Evolutionary conservation across 2,113 vertebrate genomes (phyloP), one percentile per base, ranked within the genome.

Genomic region (Misgurnus anguillicaudatus): DNA sequence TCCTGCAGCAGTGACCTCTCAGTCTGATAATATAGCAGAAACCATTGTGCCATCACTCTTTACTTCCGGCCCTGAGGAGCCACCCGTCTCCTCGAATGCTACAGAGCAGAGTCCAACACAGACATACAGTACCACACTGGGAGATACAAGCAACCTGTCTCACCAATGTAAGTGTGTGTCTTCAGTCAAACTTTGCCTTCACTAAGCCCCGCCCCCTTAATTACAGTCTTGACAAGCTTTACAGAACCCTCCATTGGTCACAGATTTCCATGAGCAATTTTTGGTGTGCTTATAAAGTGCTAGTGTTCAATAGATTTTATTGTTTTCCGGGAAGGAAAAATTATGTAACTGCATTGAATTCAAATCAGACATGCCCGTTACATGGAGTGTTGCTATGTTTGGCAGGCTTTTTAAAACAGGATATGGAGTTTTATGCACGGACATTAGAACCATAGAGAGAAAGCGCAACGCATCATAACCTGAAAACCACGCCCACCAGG

Each of bases 101-200:
- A 87, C 82, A 17, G 83, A 16, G 75, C 89, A 62, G 75, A 87
- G 79, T 87, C 88, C 81, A 86, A 86, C 0, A 78, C 78, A 6
- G 85, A 58, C 39, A 14, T 87, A 88, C 77, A 92, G 90, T 63
- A 80, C 83, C 5, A 84, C 86, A 62, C 91, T 89, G 77, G 91
- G 91, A 17, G 91, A 91, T 61, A 92, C 90, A 82, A 94, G 89
- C 92, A 97, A 95, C 86, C 87, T 97, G 68, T 98, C 95, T 9
- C 95, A 96, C 74, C 96, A 96, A 89, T 96, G 97, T 98, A 90
- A 95, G 74, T 77, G 31, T 70, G 13, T 42, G 38, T 87, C 85
- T 81, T 9, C 6, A 42, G 41, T 42, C 41, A 42, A 42, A 85
- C 84, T 42, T 2, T 16, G 4, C 48, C 3, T 16, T 51, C 48